Evolutionary conservation across 1,140 invertebrate genomes (phyloP).

Genomic region (Anoplolepis gracilipes): DNA sequence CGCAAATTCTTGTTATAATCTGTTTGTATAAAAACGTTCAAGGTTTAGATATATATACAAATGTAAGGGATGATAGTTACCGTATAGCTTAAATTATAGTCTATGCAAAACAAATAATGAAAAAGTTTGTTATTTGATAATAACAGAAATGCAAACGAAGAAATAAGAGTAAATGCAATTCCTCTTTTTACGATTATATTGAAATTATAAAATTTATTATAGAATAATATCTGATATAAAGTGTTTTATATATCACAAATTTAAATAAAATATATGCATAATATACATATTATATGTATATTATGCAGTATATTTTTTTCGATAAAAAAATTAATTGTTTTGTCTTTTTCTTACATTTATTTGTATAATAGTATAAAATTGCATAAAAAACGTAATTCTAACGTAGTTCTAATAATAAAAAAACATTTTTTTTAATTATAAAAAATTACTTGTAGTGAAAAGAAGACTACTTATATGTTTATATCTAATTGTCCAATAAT

Average conservation of each 20-base stretch:
- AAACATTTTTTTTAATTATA: slow-evolving; percentile 22
- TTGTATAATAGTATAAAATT: slow-evolving; percentile 4
- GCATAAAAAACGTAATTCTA: background rate
- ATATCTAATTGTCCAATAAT: background rate
- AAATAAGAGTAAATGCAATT: slow-evolving; percentile 66
- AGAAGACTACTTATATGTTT: slow-evolving; percentile 38
- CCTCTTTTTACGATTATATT: slow-evolving; percentile 49
- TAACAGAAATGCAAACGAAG: slow-evolving; percentile 6
- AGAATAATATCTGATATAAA: background rate
- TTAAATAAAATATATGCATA: slow-evolving; percentile 1
- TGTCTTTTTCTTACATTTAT: slow-evolving; percentile 51
- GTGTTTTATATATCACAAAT: slow-evolving; percentile 48
- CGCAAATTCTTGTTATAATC: slow-evolving; percentile 36
- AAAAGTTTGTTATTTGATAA: background rate
- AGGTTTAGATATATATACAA: slow-evolving; percentile 49
- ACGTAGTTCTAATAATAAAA: background rate
- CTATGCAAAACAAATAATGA: slow-evolving; percentile 35
- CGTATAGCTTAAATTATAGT: slow-evolving; percentile 67
- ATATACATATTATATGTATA: background rate
- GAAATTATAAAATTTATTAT: slow-evolving; percentile 19
- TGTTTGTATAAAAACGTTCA: slow-evolving; percentile 58
- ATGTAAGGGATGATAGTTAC: slow-evolving; percentile 66
- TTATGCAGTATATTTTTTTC: background rate
- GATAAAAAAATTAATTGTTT: background rate
- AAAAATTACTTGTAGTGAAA: slow-evolving; percentile 2